Conservation (phyloP, 2,888 invertebrate species). For the Trachelus iudaicus region DNA sequence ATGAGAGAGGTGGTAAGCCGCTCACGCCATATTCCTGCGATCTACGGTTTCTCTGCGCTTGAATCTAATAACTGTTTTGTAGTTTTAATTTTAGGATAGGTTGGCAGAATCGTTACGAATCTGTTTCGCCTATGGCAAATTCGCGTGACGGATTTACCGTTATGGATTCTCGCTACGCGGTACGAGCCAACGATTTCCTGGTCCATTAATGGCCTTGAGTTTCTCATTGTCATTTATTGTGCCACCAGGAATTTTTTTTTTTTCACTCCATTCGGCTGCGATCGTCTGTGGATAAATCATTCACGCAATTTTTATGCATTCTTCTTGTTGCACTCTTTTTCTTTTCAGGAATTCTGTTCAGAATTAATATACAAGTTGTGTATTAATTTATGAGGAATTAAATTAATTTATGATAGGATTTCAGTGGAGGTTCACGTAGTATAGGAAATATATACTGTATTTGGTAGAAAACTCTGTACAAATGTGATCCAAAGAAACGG, state of each 20-base stretch:
- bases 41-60: neutral
- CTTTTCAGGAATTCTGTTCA: neutral
- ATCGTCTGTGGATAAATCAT: neutral
- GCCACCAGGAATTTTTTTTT: neutral
- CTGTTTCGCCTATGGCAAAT: neutral
- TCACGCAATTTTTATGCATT: neutral
- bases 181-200: neutral
- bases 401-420: neutral
- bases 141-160: neutral
- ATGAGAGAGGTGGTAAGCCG: neutral
- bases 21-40: neutral
- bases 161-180: neutral
- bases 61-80: neutral
- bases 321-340: neutral
- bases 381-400: neutral
- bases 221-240: neutral
- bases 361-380: neutral
- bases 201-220: neutral
- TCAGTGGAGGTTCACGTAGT: neutral
- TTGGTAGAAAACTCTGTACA: neutral
- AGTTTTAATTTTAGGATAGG: neutral
- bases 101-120: neutral
- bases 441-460: neutral
- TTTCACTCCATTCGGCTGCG: neutral
- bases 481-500: neutral